These are phyloP conservation scores for Cherax quadricarinatus DNA, from an alignment of 1,140 invertebrate genomes.

Conservation along the genomic window DNA sequence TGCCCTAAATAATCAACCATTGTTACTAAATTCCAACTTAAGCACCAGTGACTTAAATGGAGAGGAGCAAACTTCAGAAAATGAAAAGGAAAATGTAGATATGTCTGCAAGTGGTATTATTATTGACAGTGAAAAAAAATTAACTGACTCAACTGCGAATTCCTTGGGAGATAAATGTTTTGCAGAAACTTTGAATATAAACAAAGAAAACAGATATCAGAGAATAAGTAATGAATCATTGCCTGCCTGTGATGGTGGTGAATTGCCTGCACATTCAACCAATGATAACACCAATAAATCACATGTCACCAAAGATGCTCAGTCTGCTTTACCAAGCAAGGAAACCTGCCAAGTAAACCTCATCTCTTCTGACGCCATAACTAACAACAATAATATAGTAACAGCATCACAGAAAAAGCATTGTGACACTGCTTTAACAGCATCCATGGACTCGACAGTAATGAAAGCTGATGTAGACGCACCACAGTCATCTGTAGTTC, in stretches of 20 bases:
- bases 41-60: neutral
- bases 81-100: neutral
- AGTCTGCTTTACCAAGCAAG: neutral
- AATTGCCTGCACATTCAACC: neutral
- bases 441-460: neutral
- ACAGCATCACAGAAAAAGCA: neutral
- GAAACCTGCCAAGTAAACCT: neutral
- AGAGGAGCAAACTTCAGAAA: neutral
- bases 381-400: neutral
- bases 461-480: neutral
- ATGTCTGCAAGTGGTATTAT: neutral
- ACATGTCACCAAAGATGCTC: neutral
- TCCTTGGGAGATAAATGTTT: neutral
- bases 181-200: neutral
- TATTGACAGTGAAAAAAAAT: neutral
- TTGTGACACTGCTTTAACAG: neutral
- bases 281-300: neutral
- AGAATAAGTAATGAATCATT: neutral
- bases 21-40: neutral
- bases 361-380: neutral
- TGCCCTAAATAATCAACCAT: neutral
- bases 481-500: neutral
- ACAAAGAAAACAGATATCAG: neutral
- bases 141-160: neutral
- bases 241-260: neutral